Conservation (phyloP, 2,888 invertebrate genomes). For the Pyrocoelia pectoralis region DNA sequence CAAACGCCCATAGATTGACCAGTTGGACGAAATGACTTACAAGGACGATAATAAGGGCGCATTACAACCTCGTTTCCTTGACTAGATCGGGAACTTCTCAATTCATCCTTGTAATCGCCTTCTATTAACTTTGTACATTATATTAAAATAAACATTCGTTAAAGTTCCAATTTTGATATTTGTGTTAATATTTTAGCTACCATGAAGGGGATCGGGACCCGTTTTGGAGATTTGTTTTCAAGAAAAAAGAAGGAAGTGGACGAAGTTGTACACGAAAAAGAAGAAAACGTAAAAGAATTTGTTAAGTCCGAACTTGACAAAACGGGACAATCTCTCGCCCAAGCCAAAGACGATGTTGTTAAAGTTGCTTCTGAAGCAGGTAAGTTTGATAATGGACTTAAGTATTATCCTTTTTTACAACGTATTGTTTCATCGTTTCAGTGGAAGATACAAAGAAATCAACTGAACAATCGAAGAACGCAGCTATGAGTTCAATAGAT, state of each 20-base stretch:
- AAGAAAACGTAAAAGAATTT: conserved; percentile 66
- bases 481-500: conserved; percentile 53
- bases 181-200: conserved; percentile 71
- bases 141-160: too few relatives aligned
- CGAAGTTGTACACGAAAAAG: conserved; percentile 70
- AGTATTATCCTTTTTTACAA: background rate
- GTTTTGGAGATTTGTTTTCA: conserved; percentile 75
- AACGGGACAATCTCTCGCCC: conserved; percentile 67
- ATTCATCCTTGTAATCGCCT: too few relatives aligned
- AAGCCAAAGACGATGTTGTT: conserved; percentile 65
- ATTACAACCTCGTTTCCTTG: too few relatives aligned
- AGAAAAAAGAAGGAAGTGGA: conserved; percentile 77
- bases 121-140: too few relatives aligned
- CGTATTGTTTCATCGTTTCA: background rate
- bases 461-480: conserved; percentile 58
- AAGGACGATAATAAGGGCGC: too few relatives aligned
- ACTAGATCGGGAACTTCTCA: too few relatives aligned
- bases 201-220: conserved; percentile 75
- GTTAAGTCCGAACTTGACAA: conserved; percentile 72
- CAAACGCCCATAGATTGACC: too few relatives aligned
- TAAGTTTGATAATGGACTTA: conserved; percentile 31
- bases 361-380: conserved; percentile 65
- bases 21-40: too few relatives aligned
- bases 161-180: too few relatives aligned
- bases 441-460: conserved; percentile 29